Conservation (phyloP, 2,113 vertebrate genomes). For the Barbus barbus region DNA sequence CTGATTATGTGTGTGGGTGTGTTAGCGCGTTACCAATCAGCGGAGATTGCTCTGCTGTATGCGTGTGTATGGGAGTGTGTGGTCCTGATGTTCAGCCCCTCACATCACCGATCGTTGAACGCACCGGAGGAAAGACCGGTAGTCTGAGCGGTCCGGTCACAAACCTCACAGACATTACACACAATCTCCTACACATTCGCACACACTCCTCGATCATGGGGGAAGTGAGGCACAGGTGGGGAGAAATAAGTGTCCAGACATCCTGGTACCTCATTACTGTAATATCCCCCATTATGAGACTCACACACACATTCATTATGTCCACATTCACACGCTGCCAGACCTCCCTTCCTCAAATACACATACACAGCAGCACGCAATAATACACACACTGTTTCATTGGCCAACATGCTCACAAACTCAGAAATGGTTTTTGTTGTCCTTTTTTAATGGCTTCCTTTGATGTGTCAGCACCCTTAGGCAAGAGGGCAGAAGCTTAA, state of each 20-base stretch:
- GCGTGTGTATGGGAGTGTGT: too few species aligned
- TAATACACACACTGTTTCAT: conserved; percentile 40
- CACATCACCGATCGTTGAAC: too few species aligned
- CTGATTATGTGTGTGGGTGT: too few species aligned
- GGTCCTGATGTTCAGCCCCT: conserved; percentile 12
- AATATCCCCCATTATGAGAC: conserved; percentile 56
- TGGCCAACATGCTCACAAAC: not conserved
- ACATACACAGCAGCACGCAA: conserved; percentile 38
- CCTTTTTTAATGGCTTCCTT: conserved; percentile 50
- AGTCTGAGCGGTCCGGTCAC: too few species aligned
- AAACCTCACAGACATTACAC: conserved; percentile 69
- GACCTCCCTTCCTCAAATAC: conserved; percentile 30
- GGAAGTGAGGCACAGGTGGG: conserved; percentile 57
- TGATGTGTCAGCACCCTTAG: too few species aligned
- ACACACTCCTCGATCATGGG: conserved; percentile 45
- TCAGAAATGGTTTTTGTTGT: conserved; percentile 25
- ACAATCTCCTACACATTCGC: conserved; percentile 35
- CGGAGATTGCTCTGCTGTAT: too few species aligned
- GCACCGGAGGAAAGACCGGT: too few species aligned
- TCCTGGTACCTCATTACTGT: conserved; percentile 59
- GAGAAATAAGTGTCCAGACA: conserved; percentile 58
- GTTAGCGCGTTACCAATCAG: too few species aligned
- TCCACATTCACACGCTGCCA: conserved; percentile 50
- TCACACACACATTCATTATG: conserved; percentile 53
- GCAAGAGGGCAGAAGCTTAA: too few species aligned